Percentiles rank a stretch among this genome's conserved stretches.
Conservation (phyloP, 1,140 invertebrate genomes). For the Brachionus koreanus region DNA sequence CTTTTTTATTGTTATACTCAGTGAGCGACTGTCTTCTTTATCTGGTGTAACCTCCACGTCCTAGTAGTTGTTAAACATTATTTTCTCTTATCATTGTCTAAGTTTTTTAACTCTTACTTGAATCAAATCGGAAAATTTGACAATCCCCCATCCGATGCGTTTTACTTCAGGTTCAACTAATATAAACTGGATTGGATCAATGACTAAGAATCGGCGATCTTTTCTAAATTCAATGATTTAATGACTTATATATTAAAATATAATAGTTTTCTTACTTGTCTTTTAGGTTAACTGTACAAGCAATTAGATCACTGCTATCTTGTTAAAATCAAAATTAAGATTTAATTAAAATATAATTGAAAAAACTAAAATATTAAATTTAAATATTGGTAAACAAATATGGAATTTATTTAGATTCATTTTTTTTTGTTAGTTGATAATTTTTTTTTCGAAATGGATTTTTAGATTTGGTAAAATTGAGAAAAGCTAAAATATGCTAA, state of each 20-base stretch:
- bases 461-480: no score
- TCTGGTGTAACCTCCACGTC: constrained; percentile 75
- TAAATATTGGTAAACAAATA: no score
- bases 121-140: constrained; percentile 75
- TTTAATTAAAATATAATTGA: background rate
- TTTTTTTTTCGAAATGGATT: no score
- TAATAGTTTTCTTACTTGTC: constrained; percentile 66
- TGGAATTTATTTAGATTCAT: no score
- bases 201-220: constrained; percentile 85
- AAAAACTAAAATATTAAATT: background rate
- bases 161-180: constrained; percentile 90
- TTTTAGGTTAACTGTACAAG: constrained; percentile 83
- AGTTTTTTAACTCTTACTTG: constrained; percentile 54
- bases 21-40: constrained; percentile 89
- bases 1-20: constrained; percentile 88
- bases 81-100: background rate
- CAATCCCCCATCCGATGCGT: constrained; percentile 89
- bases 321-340: constrained; percentile 45
- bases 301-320: constrained; percentile 95
- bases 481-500: no score
- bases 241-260: background rate
- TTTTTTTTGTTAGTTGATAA: no score
- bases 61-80: constrained; percentile 51
- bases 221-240: constrained; percentile 59
- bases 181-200: constrained; percentile 87